Base-by-base conservation (phyloP, 2,797 vertebrate genomes). In the Leptoclinus maculatus region DNA sequence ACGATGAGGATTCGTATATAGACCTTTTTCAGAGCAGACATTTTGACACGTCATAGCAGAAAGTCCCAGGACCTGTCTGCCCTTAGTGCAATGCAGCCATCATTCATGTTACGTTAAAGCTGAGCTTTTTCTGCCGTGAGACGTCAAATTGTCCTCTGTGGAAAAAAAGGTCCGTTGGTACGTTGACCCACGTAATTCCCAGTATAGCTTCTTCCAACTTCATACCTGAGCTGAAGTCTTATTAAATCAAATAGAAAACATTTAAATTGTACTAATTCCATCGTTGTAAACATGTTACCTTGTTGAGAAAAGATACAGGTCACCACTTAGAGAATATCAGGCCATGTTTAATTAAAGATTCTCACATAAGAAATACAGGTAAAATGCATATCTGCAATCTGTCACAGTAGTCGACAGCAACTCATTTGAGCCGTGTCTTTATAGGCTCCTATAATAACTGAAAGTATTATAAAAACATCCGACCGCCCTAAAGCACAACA, bases 341-440 rank as follows among this genome's bases (percentile, higher is more conserved):
- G 76, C 80, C 64, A 83, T 87, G 67, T 94, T 93, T 93, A 92
- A 90, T 94, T 73, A 73, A 73, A 83, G 80, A 88, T 76, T 89
- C 78, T 91, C 85, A 84, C 83, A 91, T 87, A 88, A 91, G 90
- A 93, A 91, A 93, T 89, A 86, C 89, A 92, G 82, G 68, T 88
- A 68, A 82, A 90, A 67, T 80, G 64, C 70, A 71, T 76, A 81
- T 88, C 69, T 90, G 74, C 79, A 83, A 88, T 90, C 75, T 80
- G 74, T 90, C 76, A 81, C 74, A 87, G 80, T 83, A 90, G 84
- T 91, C 87, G 87, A 79, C 84, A 81, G 79, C 78, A 83, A 70
- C 80, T 72, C 69, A 16, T 78, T 16, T 17, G 66, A 87, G 82
- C 77, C 53, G 67, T 69, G 77, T 87, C 78, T 86, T 84, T 63